Evolutionary conservation across 1,140 invertebrate species (phyloP).

Genomic region (Drosophila prosaltans): DNA sequence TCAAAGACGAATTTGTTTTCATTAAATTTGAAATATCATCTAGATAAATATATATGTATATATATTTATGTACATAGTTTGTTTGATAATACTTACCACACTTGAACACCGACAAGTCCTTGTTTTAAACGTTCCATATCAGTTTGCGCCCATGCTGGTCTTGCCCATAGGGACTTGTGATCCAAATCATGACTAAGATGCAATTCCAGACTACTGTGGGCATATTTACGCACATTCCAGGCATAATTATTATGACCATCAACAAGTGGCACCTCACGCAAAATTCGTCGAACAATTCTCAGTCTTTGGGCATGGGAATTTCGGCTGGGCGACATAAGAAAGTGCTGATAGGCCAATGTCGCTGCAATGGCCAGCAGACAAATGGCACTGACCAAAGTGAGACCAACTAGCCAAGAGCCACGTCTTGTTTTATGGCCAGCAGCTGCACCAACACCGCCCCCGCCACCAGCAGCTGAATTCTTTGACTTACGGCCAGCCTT

Average conservation of each 20-base stretch:
- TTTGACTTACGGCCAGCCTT: constrained; percentile 50
- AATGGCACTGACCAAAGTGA: constrained; percentile 73
- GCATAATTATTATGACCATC: constrained; percentile 95
- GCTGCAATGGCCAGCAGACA: constrained; percentile 73
- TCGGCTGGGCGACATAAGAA: constrained; percentile 83
- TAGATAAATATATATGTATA: too few species aligned
- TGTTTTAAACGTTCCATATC: constrained; percentile 92
- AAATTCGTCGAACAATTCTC: constrained; percentile 85
- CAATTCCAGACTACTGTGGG: constrained; percentile 91
- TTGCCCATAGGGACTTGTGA: constrained; percentile 90
- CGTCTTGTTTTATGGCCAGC: constrained; percentile 61
- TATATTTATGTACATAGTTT: too few species aligned
- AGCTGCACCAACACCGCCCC: constrained; percentile 18
- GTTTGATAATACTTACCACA: constrained; percentile 83
- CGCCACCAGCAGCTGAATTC: constrained; percentile 6
- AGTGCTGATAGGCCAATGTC: constrained; percentile 78
- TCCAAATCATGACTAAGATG: constrained; percentile 90
- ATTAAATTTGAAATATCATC: too few species aligned
- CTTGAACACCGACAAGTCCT: constrained; percentile 93
- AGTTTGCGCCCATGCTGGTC: constrained; percentile 92
- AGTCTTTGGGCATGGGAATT: constrained; percentile 85
- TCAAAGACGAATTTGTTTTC: too few species aligned
- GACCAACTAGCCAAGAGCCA: constrained; percentile 68
- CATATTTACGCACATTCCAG: constrained; percentile 92
- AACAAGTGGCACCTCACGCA: constrained; percentile 86